Base-by-base conservation (phyloP, 2,113 vertebrate species). In the Myodes glareolus region DNA sequence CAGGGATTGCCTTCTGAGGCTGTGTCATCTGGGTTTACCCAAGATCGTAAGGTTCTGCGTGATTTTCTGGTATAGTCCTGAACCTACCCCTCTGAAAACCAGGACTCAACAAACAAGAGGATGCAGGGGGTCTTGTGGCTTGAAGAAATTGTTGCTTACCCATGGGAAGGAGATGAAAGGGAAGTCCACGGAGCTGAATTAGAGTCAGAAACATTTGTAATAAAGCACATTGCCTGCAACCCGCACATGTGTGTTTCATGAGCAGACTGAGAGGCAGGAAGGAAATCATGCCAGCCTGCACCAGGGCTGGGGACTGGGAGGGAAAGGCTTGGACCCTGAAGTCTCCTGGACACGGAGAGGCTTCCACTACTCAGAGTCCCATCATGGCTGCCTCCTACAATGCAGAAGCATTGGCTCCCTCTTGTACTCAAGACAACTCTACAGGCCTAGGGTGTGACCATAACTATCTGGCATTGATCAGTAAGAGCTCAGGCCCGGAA, bases 231-330 rank as follows among this genome's bases (percentile, higher is more conserved):
- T 47, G 17, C 27, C 31, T n/a, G 45, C 2, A 23, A 23, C 45
- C 82, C 5, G 58, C 19, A 3, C 85, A 14, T 50, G 12, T 16
- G 1, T 84, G 81, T 63, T n/a, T 8, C 23, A 1, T 61, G 36
- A 61, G 7, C 23, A 61, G 55, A 39, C 67, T 72, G 85, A 73
- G 27, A 14, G 23, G 13, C 36, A 58, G 68, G 9, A 73, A 50
- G 45, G 11, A 87, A 73, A 55, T 55, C 14, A 39, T 13, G 5
- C 45, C 42, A 68, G 11, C 13, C 81, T 63, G 75, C 27, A n/a
- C 85, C 0, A 0, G 45, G 33, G 2, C 65, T 88, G 11, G 4
- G 19, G 33, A n/a, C 33, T 45, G 27, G 25, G 21, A 61, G 55
- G n/a, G 36, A 63, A 63, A 27, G 52, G 55, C n/a, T 16, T n/a